Conservation (phyloP, 2,888 invertebrate species). For the Microplitis manilae region DNA sequence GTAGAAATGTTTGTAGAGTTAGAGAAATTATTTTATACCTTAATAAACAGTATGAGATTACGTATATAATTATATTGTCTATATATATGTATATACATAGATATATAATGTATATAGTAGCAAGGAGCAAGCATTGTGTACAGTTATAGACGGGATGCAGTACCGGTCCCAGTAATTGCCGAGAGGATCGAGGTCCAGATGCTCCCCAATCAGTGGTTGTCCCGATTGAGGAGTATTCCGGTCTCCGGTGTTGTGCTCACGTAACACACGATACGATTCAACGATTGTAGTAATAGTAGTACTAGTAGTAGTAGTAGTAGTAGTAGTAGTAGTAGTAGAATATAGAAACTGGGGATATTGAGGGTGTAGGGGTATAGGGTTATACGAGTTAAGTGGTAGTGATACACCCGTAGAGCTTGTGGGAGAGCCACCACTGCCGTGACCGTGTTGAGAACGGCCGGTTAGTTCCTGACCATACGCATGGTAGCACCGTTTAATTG, state of each 20-base stretch:
- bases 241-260: slow-evolving; percentile 21
- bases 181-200: slow-evolving; percentile 69
- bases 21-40: background rate
- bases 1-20: background rate
- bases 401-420: slow-evolving; percentile 45
- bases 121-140: slow-evolving; percentile 28
- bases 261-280: slow-evolving; percentile 17
- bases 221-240: slow-evolving; percentile 49
- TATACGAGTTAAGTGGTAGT: slow-evolving; percentile 22
- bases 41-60: background rate
- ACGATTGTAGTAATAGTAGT: background rate
- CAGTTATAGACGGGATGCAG: slow-evolving; percentile 47
- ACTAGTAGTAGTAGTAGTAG: background rate
- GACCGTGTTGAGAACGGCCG: slow-evolving; percentile 67
- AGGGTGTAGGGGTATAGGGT: slow-evolving; percentile 3
- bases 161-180: slow-evolving; percentile 68
- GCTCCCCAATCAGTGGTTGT: slow-evolving; percentile 70
- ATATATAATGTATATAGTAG: slow-evolving; percentile 10
- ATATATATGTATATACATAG: background rate
- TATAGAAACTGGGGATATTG: slow-evolving; percentile 11
- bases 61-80: background rate
- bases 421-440: slow-evolving; percentile 52
- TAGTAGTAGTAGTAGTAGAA: slow-evolving; percentile 1
- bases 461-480: slow-evolving; percentile 70
- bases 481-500: slow-evolving; percentile 71